Conservation (phyloP, 1,140 invertebrate genomes). For the Leptinotarsa undecemlineata region DNA sequence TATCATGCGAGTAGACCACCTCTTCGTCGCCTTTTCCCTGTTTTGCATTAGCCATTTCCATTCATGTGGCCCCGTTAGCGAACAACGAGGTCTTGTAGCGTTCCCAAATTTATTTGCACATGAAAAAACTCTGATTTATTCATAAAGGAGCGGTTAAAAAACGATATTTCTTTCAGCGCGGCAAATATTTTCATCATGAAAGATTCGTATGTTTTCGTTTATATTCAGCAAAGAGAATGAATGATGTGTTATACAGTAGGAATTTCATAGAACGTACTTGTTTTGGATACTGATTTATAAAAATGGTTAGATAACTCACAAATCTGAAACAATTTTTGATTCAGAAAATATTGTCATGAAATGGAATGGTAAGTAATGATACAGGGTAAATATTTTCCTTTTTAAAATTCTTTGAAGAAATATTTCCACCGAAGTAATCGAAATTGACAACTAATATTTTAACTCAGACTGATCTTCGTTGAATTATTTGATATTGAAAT, state of each 20-base stretch:
- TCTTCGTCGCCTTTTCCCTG: conserved; percentile 7
- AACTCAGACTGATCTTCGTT: too few relatives aligned
- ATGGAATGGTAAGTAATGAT: too few relatives aligned
- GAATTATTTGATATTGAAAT: too few relatives aligned
- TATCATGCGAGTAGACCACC: not conserved
- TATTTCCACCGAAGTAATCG: too few relatives aligned
- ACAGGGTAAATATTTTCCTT: too few relatives aligned
- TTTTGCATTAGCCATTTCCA: not conserved
- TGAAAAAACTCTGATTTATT: conserved; percentile 3
- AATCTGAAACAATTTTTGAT: too few relatives aligned
- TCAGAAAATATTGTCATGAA: too few relatives aligned
- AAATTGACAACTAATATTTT: too few relatives aligned
- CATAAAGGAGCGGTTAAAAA: conserved; percentile 4
- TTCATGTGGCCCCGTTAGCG: not conserved
- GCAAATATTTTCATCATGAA: not conserved
- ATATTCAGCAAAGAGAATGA: not conserved
- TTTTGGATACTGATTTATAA: too few relatives aligned
- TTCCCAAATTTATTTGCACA: conserved; percentile 5
- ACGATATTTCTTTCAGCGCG: conserved; percentile 2
- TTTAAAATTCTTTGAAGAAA: too few relatives aligned
- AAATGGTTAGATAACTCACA: too few relatives aligned
- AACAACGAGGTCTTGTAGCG: conserved; percentile 4
- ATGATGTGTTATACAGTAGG: not conserved
- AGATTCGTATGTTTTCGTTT: not conserved
- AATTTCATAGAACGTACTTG: not conserved